Percentiles rank a stretch among this genome's conserved stretches.
These are phyloP conservation scores for Pogonocichla stellata DNA, from an alignment of 2,113 vertebrate species.

Conservation along the genomic window DNA sequence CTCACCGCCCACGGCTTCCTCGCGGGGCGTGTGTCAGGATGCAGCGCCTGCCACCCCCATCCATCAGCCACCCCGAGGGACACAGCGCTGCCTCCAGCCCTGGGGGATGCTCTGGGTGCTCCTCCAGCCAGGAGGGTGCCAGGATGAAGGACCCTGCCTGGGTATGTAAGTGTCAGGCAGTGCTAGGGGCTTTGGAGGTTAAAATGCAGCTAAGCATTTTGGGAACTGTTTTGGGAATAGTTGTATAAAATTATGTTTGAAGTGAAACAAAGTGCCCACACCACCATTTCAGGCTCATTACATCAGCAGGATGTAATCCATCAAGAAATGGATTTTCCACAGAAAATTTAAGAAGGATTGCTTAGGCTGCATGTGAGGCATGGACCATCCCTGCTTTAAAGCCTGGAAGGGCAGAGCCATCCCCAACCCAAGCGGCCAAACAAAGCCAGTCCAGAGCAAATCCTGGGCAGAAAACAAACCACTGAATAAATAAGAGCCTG, in stretches of 20 bases:
- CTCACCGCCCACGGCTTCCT: slow-evolving; percentile 30
- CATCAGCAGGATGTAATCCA: neutral
- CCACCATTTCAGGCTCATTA: neutral
- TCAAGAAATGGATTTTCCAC: neutral
- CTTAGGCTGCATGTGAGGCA: rapidly evolving
- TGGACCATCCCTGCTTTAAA: neutral
- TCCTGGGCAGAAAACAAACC: neutral
- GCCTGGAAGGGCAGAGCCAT: neutral
- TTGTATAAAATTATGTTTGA: rapidly evolving
- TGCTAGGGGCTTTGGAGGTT: rapidly evolving
- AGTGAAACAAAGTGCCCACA: rapidly evolving
- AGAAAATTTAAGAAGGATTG: neutral
- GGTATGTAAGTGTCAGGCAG: rapidly evolving
- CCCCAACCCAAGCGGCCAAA: rapidly evolving
- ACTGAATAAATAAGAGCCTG: neutral
- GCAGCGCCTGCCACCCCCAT: rapidly evolving
- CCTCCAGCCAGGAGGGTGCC: rapidly evolving
- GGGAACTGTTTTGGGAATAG: no score
- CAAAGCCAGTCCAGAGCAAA: neutral
- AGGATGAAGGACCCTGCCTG: neutral
- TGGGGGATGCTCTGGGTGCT: rapidly evolving
- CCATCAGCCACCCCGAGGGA: rapidly evolving
- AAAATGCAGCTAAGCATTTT: rapidly evolving
- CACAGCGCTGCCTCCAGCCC: rapidly evolving
- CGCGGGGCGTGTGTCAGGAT: neutral